These are phyloP conservation scores for Malacoraja senta DNA, from an alignment of 2,797 vertebrate species.

Conservation along the genomic window DNA sequence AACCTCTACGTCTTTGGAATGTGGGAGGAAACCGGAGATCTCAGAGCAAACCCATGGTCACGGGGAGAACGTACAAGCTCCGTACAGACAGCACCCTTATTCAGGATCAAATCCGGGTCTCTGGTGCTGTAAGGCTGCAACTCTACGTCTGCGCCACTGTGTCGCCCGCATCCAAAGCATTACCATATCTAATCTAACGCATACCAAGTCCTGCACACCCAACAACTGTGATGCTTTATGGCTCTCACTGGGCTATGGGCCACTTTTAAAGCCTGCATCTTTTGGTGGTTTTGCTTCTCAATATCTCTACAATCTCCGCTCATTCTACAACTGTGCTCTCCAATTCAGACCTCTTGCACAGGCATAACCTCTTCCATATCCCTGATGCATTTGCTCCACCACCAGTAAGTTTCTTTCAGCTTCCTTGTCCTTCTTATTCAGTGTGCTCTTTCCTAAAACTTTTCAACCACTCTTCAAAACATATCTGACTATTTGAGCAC, in stretches of 20 bases:
- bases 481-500: neutral
- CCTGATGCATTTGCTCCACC: neutral
- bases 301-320: neutral
- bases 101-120: too few species aligned
- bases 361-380: too few species aligned
- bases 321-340: neutral
- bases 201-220: neutral
- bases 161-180: neutral
- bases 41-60: too few species aligned
- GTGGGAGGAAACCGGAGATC: too few species aligned
- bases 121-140: too few species aligned
- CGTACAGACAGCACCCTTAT: too few species aligned
- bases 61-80: too few species aligned
- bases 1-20: too few species aligned
- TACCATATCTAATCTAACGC: neutral
- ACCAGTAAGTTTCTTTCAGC: neutral
- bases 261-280: neutral
- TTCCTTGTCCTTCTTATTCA: neutral
- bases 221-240: neutral
- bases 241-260: neutral
- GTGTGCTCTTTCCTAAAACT: too few species aligned
- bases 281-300: too few species aligned
- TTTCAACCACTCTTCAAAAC: neutral
- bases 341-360: neutral
- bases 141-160: too few species aligned